Base-by-base conservation (phyloP, 2,797 vertebrate genomes). In the Melanotaenia pygmaea region DNA sequence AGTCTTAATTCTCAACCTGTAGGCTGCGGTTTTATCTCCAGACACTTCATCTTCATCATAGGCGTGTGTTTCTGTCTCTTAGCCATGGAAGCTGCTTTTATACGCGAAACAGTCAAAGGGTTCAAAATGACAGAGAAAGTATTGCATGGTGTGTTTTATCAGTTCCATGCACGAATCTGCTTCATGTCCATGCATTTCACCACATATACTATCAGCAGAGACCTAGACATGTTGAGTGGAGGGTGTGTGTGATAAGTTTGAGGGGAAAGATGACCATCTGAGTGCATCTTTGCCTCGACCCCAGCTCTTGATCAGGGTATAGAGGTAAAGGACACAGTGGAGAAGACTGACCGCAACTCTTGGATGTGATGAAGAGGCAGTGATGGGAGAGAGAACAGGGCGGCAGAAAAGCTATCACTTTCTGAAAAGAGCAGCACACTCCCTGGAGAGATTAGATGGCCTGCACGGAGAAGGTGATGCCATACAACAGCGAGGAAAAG, bases 331-430 rank as follows among this genome's bases (percentile, higher is more conserved):
- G 28, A 6, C 26, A 28, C 9, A 43, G 58, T 5, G 22, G 26
- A 58, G 62, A 30, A 45, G 43, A 37, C 22, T 2, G 30, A 61
- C 43, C 1, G 45, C 69, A 67, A 67, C 66, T 53, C 70, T 45
- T 57, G 62, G 67, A 59, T 1, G n/a, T 53, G 45, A 24, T 47
- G 50, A 40, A 0, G 38, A 37, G 51, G 57, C 16, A 28, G 56
- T 63, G 35, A 32, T 8, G n/a, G 7, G 66, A 37, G 24, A 28
- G 66, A 62, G 69, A 59, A 67, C 43, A 53, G 74, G 51, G 76
- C 7, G 18, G 68, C 70, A 77, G 84, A 13, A 72, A 72, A 89
- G 89, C 88, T 89, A 88, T 94, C 92, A 88, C 87, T 90, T 91
- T 91, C 81, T 91, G 81, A 88, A 86, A 88, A 86, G 76, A 88